Conservation (phyloP, 1,140 invertebrate genomes). For the Melanaphis sacchari region DNA sequence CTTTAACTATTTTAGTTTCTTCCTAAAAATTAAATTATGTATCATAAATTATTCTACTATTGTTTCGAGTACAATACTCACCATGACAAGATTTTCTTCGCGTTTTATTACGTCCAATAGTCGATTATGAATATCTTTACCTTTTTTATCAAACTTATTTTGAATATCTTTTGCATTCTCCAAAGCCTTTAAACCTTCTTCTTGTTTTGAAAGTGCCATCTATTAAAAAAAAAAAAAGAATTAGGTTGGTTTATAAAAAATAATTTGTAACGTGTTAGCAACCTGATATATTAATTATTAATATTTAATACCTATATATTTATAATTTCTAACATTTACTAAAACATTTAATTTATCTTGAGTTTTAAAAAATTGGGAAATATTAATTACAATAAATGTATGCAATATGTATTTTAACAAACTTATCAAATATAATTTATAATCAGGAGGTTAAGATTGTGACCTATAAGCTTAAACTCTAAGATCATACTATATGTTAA, state of each 20-base stretch:
- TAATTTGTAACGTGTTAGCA: neutral
- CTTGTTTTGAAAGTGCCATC: constrained; percentile 48
- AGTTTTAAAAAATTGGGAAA: neutral
- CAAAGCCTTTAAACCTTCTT: constrained; percentile 41
- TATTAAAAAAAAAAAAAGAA: neutral
- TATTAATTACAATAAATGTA: neutral
- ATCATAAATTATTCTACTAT: neutral
- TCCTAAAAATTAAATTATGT: neutral
- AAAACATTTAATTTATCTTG: neutral
- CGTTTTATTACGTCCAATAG: constrained; percentile 40
- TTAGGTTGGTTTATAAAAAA: neutral
- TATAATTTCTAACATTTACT: no score
- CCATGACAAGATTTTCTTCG: constrained; percentile 22
- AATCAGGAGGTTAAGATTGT: neutral
- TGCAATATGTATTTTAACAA: neutral
- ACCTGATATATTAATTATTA: neutral
- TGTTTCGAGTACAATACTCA: neutral
- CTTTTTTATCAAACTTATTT: constrained; percentile 51
- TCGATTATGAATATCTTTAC: constrained; percentile 39
- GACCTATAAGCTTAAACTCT: neutral
- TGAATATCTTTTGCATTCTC: constrained; percentile 55
- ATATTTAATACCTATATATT: neutral
- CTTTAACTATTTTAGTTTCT: constrained; percentile 14
- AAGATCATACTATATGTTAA: neutral
- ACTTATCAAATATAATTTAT: neutral